phyloP scores from a whole-genome alignment of 2,113 vertebrate genomes.

The Melierax canorus region DNA sequence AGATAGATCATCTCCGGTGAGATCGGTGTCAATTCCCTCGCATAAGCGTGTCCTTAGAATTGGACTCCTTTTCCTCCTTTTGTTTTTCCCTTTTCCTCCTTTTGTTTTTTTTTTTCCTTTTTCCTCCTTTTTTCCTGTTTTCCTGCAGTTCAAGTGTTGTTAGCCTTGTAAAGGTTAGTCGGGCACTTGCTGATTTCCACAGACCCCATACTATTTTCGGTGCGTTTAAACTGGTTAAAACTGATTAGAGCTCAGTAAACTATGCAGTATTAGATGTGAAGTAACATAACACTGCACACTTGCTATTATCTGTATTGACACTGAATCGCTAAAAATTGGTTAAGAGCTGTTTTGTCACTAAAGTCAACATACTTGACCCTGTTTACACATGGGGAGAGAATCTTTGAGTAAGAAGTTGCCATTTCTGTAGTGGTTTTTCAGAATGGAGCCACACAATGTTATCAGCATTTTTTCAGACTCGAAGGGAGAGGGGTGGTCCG shows the following conservation, averaged over 20 bases:
- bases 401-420: not conserved
- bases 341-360: not conserved
- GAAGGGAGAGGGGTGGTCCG: no score
- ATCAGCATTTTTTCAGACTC: fast-evolving
- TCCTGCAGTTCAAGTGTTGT: not conserved
- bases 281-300: fast-evolving
- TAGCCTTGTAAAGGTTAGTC: not conserved
- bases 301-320: not conserved
- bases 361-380: not conserved
- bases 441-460: not conserved
- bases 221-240: not conserved
- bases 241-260: not conserved
- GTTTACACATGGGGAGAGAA: not conserved
- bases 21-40: fast-evolving
- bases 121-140: not conserved
- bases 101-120: no score
- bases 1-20: not conserved
- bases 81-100: not conserved
- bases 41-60: fast-evolving
- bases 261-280: fast-evolving
- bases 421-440: not conserved
- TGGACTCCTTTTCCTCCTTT: no score
- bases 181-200: not conserved
- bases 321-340: fast-evolving
- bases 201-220: fast-evolving